Evolutionary conservation across 2,113 vertebrate genomes (phyloP).

Genomic region (Telmatochromis sp.): DNA sequence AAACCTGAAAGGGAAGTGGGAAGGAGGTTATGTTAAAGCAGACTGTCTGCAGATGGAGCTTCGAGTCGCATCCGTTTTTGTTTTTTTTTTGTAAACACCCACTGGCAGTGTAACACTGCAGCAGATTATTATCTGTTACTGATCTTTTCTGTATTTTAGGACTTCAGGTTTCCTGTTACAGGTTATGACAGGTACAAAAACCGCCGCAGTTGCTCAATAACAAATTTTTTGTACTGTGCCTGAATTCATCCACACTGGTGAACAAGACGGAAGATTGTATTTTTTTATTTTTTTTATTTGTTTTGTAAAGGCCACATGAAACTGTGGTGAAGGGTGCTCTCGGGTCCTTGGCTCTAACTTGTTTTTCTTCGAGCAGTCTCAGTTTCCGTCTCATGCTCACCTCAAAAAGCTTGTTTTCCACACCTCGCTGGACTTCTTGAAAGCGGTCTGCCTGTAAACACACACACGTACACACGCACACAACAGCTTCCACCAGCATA

Average conservation of each 20-base stretch:
- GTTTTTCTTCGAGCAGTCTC: not conserved
- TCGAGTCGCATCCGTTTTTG: not conserved
- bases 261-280: not conserved
- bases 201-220: not conserved
- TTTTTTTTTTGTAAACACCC: not conserved
- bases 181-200: not conserved
- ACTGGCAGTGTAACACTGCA: not conserved
- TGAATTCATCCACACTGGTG: not conserved
- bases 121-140: not conserved
- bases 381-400: not conserved
- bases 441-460: too few species aligned
- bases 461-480: not conserved
- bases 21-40: not conserved
- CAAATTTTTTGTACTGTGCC: not conserved
- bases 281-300: not conserved
- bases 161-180: conserved; percentile 17
- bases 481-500: not conserved
- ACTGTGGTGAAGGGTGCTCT: not conserved
- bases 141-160: not conserved
- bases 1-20: not conserved
- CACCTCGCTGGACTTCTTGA: not conserved
- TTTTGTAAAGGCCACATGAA: not conserved
- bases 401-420: not conserved
- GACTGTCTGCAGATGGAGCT: not conserved
- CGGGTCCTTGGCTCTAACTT: not conserved